These are phyloP conservation scores for Hydrotaea diabolus DNA, from an alignment of 2,888 invertebrate genomes.

Conservation along the genomic window DNA sequence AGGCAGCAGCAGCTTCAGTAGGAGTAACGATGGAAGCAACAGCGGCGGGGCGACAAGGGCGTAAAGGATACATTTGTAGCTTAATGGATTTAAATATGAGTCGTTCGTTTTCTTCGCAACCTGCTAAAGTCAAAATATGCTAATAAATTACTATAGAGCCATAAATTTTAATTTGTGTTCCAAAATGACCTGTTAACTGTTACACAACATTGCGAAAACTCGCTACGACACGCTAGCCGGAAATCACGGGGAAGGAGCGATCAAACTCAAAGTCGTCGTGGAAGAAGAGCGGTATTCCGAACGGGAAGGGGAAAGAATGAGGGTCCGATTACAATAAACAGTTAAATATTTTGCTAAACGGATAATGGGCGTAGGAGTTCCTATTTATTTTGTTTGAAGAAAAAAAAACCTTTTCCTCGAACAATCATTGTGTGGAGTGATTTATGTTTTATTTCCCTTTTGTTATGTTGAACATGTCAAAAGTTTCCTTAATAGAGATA, in stretches of 20 bases:
- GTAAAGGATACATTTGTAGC: slow-evolving; percentile 52
- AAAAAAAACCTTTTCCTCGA: slow-evolving; percentile 11
- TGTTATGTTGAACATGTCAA: slow-evolving; percentile 45
- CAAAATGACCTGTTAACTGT: slow-evolving; percentile 59
- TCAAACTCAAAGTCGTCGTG: no score
- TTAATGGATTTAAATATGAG: slow-evolving; percentile 62
- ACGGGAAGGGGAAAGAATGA: background rate
- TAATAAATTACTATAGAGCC: slow-evolving; percentile 57
- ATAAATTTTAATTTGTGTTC: slow-evolving; percentile 59
- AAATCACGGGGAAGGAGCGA: background rate
- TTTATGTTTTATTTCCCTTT: slow-evolving; percentile 52
- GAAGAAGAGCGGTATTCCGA: background rate
- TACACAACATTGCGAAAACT: background rate
- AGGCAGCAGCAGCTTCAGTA: background rate
- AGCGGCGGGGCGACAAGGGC: background rate
- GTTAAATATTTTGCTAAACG: slow-evolving; percentile 1
- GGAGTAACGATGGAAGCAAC: background rate
- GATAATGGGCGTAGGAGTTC: slow-evolving; percentile 16
- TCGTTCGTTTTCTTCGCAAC: slow-evolving; percentile 38
- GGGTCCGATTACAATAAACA: background rate
- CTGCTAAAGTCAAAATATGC: slow-evolving; percentile 55
- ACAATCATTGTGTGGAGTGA: slow-evolving; percentile 53
- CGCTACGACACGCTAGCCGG: background rate
- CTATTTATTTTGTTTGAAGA: slow-evolving; percentile 11
- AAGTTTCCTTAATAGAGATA: slow-evolving; percentile 61